Percentiles rank a stretch among this genome's conserved stretches.
Conservation (phyloP, 2,797 vertebrate species). For the Esox masquinongy region DNA sequence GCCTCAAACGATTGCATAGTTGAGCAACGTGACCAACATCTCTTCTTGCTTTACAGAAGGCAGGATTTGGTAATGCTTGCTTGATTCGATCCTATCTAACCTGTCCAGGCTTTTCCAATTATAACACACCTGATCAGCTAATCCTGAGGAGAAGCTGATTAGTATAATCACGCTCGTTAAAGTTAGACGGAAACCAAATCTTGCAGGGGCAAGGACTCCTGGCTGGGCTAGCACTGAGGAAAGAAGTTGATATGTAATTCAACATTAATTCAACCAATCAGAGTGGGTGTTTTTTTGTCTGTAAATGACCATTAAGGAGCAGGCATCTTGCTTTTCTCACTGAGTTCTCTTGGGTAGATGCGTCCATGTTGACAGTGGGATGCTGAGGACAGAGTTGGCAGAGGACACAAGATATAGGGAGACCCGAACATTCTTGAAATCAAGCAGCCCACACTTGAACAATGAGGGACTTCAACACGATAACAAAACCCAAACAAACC, state of each 20-base stretch:
- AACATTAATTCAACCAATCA: not conserved
- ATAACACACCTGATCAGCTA: not conserved
- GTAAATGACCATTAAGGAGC: no score
- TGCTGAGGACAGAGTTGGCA: not conserved
- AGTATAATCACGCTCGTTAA: not conserved
- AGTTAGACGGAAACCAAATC: not conserved
- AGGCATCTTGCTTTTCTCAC: not conserved
- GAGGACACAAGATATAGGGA: not conserved
- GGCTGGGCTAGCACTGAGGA: not conserved
- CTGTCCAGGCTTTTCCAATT: not conserved
- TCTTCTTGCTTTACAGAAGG: not conserved
- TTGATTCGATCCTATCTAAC: not conserved
- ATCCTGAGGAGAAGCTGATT: not conserved
- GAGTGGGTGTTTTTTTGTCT: not conserved
- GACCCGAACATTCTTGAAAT: not conserved
- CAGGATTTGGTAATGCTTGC: not conserved
- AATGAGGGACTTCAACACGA: conserved; percentile 1
- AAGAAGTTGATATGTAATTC: not conserved
- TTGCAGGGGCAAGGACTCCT: not conserved
- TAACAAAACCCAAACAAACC: not conserved
- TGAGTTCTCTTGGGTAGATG: not conserved
- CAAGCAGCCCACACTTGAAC: not conserved
- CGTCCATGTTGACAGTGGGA: not conserved
- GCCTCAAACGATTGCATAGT: not conserved
- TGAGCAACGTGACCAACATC: not conserved